Evolutionary conservation across 2,113 vertebrate genomes (phyloP), one percentile per base, ranked within the genome.

Genomic region (Typhlomys cinereus): DNA sequence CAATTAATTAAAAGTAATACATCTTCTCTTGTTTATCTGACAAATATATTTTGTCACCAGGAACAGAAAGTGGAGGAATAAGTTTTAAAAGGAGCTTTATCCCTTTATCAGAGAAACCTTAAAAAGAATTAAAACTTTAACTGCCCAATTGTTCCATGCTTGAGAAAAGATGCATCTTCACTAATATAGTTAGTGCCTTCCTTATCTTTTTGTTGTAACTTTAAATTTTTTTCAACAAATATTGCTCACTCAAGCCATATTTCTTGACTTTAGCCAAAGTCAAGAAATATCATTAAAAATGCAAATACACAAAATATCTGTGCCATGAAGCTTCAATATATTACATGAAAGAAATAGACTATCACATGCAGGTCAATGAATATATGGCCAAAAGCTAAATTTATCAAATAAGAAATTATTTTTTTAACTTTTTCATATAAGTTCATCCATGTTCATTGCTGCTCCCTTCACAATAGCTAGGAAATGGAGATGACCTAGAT

Each of bases 1-100:
- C 73, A 94, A 92, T 89, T 95, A 94, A 95, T 93, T 92, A 92
- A 90, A 96, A 94, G 73, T 31, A 27, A 79, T 95, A 18, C 15
- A 85, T 95, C 88, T 84, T 91, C 66, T 94, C 62, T 91, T 92
- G 71, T 82, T 93, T 83, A 31, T 84, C 29, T 67, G 93, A 50
- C 88, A 93, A 76, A 64, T 48, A 88, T 74, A 0, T 17, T 86
- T 29, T 6, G 1, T 8, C 39, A 20, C 27, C 34, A 50, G 2
- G 48, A 91, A 83, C 8, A 94, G 67, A 82, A n/a, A 1, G 48
- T 21, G 81, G 66, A 23, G 9, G 4, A 78, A 41, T 79, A 93
- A 59, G 23, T 69, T 29, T 82, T 75, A 20, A 74, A 17, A 75
- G 34, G 39, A 95, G 69, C 1, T 2, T 29, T 66, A 52, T 44